Percentiles rank a stretch among this genome's conserved stretches.
phyloP scores from a whole-genome alignment of 2,888 invertebrate genomes.

The Tholera decimalis region DNA sequence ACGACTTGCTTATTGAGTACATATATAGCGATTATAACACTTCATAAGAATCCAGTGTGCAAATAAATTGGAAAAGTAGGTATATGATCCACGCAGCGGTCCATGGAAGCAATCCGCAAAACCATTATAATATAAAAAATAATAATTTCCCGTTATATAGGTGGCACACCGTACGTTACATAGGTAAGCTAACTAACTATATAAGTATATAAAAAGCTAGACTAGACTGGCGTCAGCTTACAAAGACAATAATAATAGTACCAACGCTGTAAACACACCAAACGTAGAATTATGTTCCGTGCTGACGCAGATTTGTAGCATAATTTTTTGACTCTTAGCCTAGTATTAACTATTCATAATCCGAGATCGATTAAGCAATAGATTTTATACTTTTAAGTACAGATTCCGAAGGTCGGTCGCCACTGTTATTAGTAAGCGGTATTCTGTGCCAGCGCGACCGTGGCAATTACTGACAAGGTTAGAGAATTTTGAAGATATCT shows the following conservation, averaged over 20 bases:
- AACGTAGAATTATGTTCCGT: conserved; percentile 45
- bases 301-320: conserved; percentile 11
- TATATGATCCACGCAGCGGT: neutral
- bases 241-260: conserved; percentile 12
- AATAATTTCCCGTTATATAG: too few species aligned
- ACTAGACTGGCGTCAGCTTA: neutral
- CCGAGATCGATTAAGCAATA: conserved; percentile 64
- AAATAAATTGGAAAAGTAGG: conserved; percentile 36
- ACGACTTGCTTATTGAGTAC: conserved; percentile 23
- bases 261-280: neutral
- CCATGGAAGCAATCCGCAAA: neutral
- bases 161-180: neutral
- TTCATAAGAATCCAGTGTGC: conserved; percentile 36
- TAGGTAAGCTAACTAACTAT: too few species aligned
- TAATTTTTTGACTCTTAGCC: conserved; percentile 54
- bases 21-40: conserved; percentile 42
- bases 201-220: neutral
- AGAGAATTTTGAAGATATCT: conserved; percentile 72
- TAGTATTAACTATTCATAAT: conserved; percentile 56
- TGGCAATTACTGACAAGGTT: conserved; percentile 74
- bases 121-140: too few species aligned
- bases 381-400: conserved; percentile 60
- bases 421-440: conserved; percentile 71
- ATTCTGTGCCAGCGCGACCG: conserved; percentile 56
- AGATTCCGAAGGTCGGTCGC: conserved; percentile 65